Base-by-base conservation (phyloP, 2,113 vertebrate species). In the Phalacrocorax brasilianus region DNA sequence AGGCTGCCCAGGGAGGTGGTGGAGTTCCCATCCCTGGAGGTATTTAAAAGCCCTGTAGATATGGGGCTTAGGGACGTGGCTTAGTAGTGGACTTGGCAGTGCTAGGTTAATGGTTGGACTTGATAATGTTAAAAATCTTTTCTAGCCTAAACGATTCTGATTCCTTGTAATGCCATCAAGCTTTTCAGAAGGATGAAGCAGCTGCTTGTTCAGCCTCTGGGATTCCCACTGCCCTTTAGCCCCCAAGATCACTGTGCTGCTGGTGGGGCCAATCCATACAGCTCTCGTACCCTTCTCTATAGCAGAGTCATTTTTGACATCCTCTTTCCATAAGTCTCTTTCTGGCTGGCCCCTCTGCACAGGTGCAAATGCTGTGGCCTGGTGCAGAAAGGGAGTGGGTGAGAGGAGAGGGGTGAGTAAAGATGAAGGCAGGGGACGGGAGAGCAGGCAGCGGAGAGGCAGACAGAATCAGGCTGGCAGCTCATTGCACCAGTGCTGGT, bases 361-460 rank as follows among this genome's bases (percentile, higher is more conserved):
- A 0, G 35, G n/a, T 72, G 79, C 88, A 76, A 35, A 38, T 5
- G 24, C n/a, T 3, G 2, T 22, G 52, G 52, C 44, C 65, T 5
- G 3, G 70, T 2, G 1, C 22, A 67, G 78, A 40, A 72, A 55
- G 38, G 45, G 27, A 95, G 67, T 2, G 0, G 27, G 63, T 0
- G 2, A 88, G 67, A 59, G 66, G 44, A 79, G 38, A 71, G 32
- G 33, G 44, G 17, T 76, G 21, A 76, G 55, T 24, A 24, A 45
- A 76, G 70, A 45, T 44, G 58, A 71, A 70, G 42, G 65, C 59
- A 62, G 44, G 28, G 50, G n/a, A 38, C 59, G 40, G 55, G 79
- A 42, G 40, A 66, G 17, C 18, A 33, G 56, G 45, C 67, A 55
- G 33, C 2, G 1, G 52, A 35, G 65, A 38, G 22, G 38, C 28